A percentile compares a stretch with the other conserved stretches of the same genome.
Conservation (phyloP, 2,888 invertebrate species). For the Melikaiella ostensackeni region DNA sequence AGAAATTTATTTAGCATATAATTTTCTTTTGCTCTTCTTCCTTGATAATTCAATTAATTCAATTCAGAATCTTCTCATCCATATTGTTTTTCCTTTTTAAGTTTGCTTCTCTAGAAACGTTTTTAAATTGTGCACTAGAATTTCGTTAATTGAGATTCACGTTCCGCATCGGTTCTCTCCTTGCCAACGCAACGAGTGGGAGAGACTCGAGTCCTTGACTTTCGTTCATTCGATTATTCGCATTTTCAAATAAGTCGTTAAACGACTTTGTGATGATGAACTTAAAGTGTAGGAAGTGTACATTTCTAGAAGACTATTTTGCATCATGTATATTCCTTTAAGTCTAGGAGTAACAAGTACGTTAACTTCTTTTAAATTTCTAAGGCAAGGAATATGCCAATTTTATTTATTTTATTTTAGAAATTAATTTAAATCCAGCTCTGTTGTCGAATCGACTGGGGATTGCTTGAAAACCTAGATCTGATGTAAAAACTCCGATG, state of each 20-base stretch:
- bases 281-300: conserved; percentile 1
- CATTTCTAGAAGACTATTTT: conserved; percentile 7
- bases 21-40: neutral
- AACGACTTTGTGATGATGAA: neutral
- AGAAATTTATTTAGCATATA: neutral
- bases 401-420: neutral
- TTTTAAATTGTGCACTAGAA: neutral
- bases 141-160: conserved; percentile 6
- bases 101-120: neutral
- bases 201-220: conserved; percentile 24
- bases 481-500: neutral
- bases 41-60: neutral
- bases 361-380: neutral
- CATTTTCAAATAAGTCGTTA: conserved; percentile 25
- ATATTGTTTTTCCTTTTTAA: neutral
- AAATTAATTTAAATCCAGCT: neutral
- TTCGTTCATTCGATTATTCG: conserved; percentile 34
- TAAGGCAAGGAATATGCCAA: neutral
- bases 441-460: neutral
- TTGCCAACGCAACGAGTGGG: neutral
- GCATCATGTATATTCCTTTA: conserved; percentile 13
- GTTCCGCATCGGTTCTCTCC: conserved; percentile 8
- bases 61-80: neutral
- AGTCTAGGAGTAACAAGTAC: conserved; percentile 1
- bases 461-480: neutral